Conservation (phyloP, 92 coral and sea anemone genomes). For the Porites cylindrica region DNA sequence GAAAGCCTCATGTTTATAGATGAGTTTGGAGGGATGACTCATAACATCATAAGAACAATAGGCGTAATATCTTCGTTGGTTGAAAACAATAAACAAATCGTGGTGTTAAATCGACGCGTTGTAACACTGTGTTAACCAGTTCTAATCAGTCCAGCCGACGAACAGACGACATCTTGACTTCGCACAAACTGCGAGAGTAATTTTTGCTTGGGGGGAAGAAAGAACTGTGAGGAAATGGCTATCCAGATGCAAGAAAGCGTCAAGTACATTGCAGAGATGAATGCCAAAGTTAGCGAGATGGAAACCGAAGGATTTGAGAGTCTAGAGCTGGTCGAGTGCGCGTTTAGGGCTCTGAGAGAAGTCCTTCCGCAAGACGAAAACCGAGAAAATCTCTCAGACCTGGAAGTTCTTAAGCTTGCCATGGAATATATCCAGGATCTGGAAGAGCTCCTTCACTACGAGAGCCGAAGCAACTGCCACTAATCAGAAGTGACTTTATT, state of each 20-base stretch:
- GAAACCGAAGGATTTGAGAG: constrained; percentile 35
- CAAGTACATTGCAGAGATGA: constrained; percentile 25
- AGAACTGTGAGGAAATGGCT: constrained; percentile 17
- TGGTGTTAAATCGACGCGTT: constrained; percentile 27
- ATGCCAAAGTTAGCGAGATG: constrained; percentile 19
- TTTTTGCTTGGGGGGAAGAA: neutral
- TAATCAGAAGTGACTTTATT: neutral
- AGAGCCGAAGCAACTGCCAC: constrained; percentile 26
- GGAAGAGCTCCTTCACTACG: constrained; percentile 53
- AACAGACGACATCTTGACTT: neutral
- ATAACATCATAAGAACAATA: constrained; percentile 13
- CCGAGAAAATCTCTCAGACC: constrained; percentile 62
- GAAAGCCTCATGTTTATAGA: constrained; percentile 41
- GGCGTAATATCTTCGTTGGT: constrained; percentile 33
- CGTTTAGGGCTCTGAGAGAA: constrained; percentile 57
- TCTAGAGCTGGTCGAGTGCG: constrained; percentile 56
- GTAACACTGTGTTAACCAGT: neutral
- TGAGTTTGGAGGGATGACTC: constrained; percentile 37
- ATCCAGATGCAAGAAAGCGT: constrained; percentile 50
- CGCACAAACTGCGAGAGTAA: neutral
- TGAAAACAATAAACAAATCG: constrained; percentile 38
- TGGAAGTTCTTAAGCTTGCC: constrained; percentile 65
- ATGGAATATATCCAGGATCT: constrained; percentile 66
- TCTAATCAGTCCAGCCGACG: constrained; percentile 1
- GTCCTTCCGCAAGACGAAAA: constrained; percentile 55